Conservation (phyloP, 2,113 vertebrate genomes). For the Zosterops japonicus region DNA sequence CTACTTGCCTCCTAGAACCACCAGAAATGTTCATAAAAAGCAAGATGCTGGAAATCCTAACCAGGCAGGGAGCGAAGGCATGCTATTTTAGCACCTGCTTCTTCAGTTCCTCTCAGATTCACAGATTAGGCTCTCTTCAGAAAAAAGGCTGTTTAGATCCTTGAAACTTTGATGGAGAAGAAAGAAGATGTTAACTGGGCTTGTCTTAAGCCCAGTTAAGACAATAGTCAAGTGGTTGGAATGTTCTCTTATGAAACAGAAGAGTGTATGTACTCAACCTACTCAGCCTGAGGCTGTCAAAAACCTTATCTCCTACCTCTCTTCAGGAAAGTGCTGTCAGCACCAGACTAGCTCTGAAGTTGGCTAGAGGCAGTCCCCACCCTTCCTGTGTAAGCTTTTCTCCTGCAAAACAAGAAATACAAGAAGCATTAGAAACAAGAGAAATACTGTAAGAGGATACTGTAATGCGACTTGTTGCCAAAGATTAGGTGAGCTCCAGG, state of each 20-base stretch:
- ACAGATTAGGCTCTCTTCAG: background rate
- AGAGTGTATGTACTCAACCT: background rate
- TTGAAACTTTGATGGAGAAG: background rate
- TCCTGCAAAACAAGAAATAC: constrained; percentile 12
- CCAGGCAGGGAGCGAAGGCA: background rate
- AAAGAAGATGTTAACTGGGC: background rate
- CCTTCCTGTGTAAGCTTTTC: background rate
- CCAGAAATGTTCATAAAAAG: background rate
- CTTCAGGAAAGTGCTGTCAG: background rate
- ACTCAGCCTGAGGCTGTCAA: background rate
- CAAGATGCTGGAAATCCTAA: background rate
- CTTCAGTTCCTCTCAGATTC: background rate
- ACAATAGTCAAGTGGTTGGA: background rate
- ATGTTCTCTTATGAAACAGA: background rate
- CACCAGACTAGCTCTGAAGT: background rate
- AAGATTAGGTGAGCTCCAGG: background rate
- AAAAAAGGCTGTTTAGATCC: background rate
- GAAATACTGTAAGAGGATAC: background rate
- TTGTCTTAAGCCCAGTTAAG: background rate
- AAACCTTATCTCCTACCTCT: background rate
- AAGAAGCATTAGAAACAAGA: background rate
- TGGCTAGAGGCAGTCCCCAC: background rate
- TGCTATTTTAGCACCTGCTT: background rate
- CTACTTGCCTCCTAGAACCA: background rate
- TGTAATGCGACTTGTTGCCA: background rate